Evolutionary conservation across 2,113 vertebrate genomes (phyloP), one percentile per base, ranked within the genome.

Genomic region (Guaruba guarouba): DNA sequence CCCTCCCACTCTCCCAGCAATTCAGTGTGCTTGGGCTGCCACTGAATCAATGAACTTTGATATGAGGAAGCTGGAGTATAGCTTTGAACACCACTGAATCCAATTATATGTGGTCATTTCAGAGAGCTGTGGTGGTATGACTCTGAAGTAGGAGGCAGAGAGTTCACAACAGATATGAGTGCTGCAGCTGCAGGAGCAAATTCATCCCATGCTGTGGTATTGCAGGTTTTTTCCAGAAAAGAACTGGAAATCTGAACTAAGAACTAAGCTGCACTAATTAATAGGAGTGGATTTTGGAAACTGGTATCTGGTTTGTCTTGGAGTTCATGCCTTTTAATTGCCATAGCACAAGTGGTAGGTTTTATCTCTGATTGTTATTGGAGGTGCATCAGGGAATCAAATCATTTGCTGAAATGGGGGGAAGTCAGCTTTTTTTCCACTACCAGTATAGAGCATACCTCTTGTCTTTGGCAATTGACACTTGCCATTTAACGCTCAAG

Each of bases 51-150:
- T 96, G 97, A 97, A 80, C 96, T 98, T 98, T 97, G 97, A 98
- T 97, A 97, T 76, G 96, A 97, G 97, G 93, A 97, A 97, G 94
- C 94, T 91, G 91, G 90, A 96, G 93, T 97, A 91, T 76, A 93
- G 95, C 97, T 98, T 98, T 98, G 98, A 98, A 98, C 97, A 98
- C 95, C 84, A 64, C 95, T 98, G 98, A 98, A 98, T 97, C 97
- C 97, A 98, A 98, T 98, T 98, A 98, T 92, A 97, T 61, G 79
- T 96, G 97, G 97, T 96, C 97, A 98, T 98, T 98, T 97, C 97
- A 97, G 97, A 97, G 96, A 96, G 95, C 96, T 95, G 70, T 82
- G 80, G 95, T 91, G 94, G 87, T 97, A 81, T 11, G 95, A 93
- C 96, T 98, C 97, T 98, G 98, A 98, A 97, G 97, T 97, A 86